These are phyloP conservation scores for Pachyuromys duprasi DNA, from an alignment of 2,797 vertebrate genomes.

Conservation along the genomic window DNA sequence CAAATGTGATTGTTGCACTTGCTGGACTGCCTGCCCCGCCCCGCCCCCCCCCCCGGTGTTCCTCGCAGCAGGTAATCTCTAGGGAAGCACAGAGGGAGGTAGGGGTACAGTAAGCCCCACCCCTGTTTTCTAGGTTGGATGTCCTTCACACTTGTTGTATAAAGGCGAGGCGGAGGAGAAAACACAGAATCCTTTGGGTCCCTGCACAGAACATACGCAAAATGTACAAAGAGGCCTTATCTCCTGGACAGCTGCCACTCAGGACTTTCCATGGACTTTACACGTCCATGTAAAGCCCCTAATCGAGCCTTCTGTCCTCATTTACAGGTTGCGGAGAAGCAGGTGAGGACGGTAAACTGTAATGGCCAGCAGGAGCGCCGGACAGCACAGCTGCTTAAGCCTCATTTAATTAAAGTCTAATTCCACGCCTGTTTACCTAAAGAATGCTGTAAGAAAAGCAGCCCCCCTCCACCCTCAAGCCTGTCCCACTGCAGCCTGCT, in stretches of 20 bases:
- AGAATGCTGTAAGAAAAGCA: slow-evolving; percentile 13
- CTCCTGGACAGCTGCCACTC: not conserved
- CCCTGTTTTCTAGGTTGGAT: not conserved
- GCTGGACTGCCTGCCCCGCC: not conserved
- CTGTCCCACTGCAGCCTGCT: not conserved
- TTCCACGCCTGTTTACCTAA: slow-evolving; percentile 23
- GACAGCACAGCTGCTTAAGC: not conserved
- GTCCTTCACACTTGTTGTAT: not conserved
- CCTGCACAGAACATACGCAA: not conserved
- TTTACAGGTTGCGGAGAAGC: not conserved
- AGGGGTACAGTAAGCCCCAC: not conserved
- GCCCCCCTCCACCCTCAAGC: not conserved
- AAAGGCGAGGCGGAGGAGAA: not conserved
- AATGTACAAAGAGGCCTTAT: slow-evolving; percentile 4
- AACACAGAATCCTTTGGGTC: not conserved
- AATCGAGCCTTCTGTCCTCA: not conserved
- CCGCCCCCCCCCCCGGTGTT: no score
- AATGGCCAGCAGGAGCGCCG: not conserved
- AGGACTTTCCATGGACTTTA: not conserved
- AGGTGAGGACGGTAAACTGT: slow-evolving; percentile 31
- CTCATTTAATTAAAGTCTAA: slow-evolving; percentile 59
- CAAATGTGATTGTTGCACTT: not conserved
- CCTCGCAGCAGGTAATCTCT: not conserved
- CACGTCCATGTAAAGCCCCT: not conserved
- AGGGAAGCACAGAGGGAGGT: not conserved